Evolutionary conservation across 2,797 vertebrate species (phyloP).

Genomic region (Gymnoscopelus braueri): DNA sequence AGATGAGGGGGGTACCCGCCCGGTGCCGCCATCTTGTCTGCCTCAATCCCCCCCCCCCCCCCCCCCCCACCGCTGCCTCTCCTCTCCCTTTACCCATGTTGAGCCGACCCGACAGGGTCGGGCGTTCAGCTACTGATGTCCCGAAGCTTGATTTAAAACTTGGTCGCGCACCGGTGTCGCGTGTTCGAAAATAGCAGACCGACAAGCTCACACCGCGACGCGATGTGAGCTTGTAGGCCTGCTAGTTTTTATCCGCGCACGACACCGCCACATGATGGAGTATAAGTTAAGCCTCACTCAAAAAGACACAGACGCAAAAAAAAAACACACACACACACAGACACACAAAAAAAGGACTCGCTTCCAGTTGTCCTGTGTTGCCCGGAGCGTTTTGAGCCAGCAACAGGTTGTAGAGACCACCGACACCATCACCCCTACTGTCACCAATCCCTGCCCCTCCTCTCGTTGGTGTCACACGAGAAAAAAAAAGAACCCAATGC

Average conservation of each 20-base stretch:
- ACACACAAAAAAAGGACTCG: background rate
- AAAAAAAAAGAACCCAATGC: conserved; percentile 75
- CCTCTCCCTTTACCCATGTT: background rate
- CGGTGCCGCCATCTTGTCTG: conserved; percentile 67
- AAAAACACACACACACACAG: conserved; percentile 25
- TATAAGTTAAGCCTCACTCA: conserved; percentile 18
- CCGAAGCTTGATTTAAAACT: too few species aligned
- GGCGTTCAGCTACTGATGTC: conserved; percentile 57
- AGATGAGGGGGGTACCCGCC: conserved; percentile 88
- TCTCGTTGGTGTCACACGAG: conserved; percentile 83
- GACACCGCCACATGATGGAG: too few species aligned
- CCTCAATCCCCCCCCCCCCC: conserved; percentile 78
- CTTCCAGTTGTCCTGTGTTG: conserved; percentile 36
- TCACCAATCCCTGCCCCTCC: conserved; percentile 80
- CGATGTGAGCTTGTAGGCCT: too few species aligned
- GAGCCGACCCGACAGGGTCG: conserved; percentile 45
- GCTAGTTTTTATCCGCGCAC: too few species aligned
- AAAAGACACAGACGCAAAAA: conserved; percentile 22
- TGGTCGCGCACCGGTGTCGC: too few species aligned
- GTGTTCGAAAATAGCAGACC: too few species aligned
- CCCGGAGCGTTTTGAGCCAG: conserved; percentile 41
- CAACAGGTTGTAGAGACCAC: conserved; percentile 58
- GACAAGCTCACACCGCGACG: too few species aligned
- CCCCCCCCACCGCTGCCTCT: conserved; percentile 59
- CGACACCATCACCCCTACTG: conserved; percentile 84